Percentiles rank a stretch among this genome's conserved stretches.
These are phyloP conservation scores for Halocaridina rubra DNA, from an alignment of 2,888 invertebrate species.

Conservation along the genomic window DNA sequence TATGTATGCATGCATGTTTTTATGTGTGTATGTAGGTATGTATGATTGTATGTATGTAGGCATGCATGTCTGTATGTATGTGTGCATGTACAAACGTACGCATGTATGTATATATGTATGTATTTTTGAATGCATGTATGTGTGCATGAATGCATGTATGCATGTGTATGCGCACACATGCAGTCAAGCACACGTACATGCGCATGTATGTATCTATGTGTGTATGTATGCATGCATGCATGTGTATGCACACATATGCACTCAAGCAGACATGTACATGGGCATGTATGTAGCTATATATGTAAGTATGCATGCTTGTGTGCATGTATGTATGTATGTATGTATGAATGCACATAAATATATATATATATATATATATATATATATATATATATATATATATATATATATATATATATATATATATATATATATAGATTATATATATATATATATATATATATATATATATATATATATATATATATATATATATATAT, in stretches of 20 bases:
- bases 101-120: too few species aligned
- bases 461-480: neutral
- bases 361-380: neutral
- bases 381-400: neutral
- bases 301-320: neutral
- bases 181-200: too few species aligned
- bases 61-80: too few species aligned
- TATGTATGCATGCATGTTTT: too few species aligned
- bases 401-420: neutral
- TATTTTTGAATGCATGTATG: too few species aligned
- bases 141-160: too few species aligned
- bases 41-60: too few species aligned
- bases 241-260: neutral
- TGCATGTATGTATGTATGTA: neutral
- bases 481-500: neutral
- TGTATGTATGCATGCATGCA: too few species aligned
- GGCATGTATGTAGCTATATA: neutral
- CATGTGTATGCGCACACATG: too few species aligned
- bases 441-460: neutral
- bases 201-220: too few species aligned
- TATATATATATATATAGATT: neutral
- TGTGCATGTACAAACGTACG: too few species aligned
- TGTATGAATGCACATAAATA: neutral
- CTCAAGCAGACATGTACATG: neutral
- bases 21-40: too few species aligned